Evolutionary conservation across 2,888 invertebrate species (phyloP).

Genomic region (Drosophila imparisetae): DNA sequence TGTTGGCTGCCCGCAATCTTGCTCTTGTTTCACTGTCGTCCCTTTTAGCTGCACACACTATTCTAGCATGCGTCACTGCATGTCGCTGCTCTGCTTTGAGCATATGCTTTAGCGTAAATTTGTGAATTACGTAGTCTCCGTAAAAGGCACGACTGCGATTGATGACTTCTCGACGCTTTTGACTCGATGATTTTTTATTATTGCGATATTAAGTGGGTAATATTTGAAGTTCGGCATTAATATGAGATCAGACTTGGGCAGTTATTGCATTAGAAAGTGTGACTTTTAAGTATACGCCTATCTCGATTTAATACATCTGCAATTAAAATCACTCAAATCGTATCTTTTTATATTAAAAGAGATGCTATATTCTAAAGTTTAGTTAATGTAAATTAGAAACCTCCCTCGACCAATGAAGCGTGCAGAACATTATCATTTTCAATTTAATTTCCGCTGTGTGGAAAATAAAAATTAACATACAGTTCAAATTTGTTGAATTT

Average conservation of each 20-base stretch:
- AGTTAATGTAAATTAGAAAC: neutral
- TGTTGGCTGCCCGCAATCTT: neutral
- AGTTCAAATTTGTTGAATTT: slow-evolving; percentile 27
- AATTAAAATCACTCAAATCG: neutral
- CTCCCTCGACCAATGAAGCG: slow-evolving; percentile 30
- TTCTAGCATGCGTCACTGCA: neutral
- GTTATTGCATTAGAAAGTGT: neutral
- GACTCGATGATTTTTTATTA: neutral
- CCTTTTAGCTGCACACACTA: neutral
- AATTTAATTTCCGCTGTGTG: slow-evolving; percentile 52
- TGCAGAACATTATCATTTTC: slow-evolving; percentile 9
- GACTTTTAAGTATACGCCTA: neutral
- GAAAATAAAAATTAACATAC: slow-evolving; percentile 56
- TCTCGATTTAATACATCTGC: neutral
- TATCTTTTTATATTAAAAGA: neutral
- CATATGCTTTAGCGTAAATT: neutral
- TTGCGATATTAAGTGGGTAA: neutral
- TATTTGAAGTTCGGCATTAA: neutral
- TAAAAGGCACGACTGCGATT: neutral
- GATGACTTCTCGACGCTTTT: neutral
- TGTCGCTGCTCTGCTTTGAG: neutral
- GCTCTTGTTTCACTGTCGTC: neutral
- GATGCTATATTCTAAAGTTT: neutral
- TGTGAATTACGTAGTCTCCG: neutral
- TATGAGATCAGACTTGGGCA: neutral